Base-by-base conservation (phyloP, 2,888 invertebrate species). In the Oegoconia quadripuncta region DNA sequence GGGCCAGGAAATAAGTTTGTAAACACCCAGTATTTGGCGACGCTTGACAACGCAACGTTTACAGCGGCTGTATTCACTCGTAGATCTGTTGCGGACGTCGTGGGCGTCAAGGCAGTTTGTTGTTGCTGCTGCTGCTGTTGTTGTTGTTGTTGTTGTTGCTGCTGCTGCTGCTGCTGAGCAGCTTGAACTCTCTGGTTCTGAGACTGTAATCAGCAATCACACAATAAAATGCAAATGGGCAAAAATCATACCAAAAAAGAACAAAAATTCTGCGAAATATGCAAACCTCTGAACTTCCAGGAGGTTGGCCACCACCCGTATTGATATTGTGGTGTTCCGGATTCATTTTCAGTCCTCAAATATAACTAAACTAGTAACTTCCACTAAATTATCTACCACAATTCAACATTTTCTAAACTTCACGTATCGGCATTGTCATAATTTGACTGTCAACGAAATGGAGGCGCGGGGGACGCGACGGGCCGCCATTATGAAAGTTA, bases 21-120 rank as follows among this genome's bases (percentile, higher is more conserved):
- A 73, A 95, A 90, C 68, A 94, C 93, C 94, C 93, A 94, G 76
- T 94, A 94, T 77, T 94, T 94, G 51, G 93, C 93, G 64, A 93
- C 93, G 82, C 90, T 92, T 69, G 91, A 91, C 81, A 93, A 89
- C 64, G 93, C 91, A 62, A 93, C 92, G 71, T 91, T 91, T 50
- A 91, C 87, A 41, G 91, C 91, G 33, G 91, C 90, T 0, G 91
- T 90, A 64, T 91, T 91, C 29, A 91, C 91, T 61, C 91, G 72
- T 31, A 91, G 70, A 68, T 91, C 91, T 5, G 91, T 90, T 33
- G 91, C 90, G 44, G 90, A 88, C 38, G 90, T 89, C 36, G 90
- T 88, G 32, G 90, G 84, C 41, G 88, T 75, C 48, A 82, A 58
- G 54, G 64, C 77, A 47, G 57, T 69, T 3, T 53, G 40, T 45